Base-by-base conservation (phyloP, 2,113 vertebrate species). In the Melanocharis versteri region DNA sequence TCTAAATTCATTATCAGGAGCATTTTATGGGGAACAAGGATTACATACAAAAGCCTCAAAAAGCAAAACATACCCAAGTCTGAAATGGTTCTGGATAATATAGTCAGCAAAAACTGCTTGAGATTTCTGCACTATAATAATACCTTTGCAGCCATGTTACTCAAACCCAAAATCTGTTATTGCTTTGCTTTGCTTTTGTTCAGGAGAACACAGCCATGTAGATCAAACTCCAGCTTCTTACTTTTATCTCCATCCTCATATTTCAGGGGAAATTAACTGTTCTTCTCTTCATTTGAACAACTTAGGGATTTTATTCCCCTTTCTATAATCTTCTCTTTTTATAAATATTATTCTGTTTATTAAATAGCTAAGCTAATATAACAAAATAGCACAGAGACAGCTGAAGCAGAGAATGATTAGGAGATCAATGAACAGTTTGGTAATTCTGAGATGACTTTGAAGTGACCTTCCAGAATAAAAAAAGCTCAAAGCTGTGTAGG, bases 381-480 rank as follows among this genome's bases (percentile, higher is more conserved):
- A 83, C 42, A 79, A 84, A 92, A 87, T 77, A 87, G 51, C 39
- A 71, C 27, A 85, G 20, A 83, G n/a, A 66, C 42, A 86, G 80
- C 75, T 95, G 40, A 97, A 68, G 51, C 65, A 94, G 45, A 68
- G 78, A 91, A 93, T 93, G 93, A 94, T 79, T 90, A 93, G 54
- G 78, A 92, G 83, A 97, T 95, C 88, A 93, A 86, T 91, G 94
- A 95, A 93, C 87, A 79, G 64, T 77, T 86, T 61, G 82, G 92
- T 73, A 83, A 93, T 94, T 88, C 72, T 70, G 54, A 92, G 71
- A 64, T 89, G 90, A 97, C 94, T 96, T 97, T 97, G 92, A 92
- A 82, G 71, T 93, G 81, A 96, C 95, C 93, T 97, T 96, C 73
- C 40, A 77, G 69, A 89, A 84, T 50, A 85, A 93, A 88, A 90